Percentiles rank a stretch among this genome's conserved stretches.
Conservation (phyloP, 92 coral and sea anemone species). For the Hydrozoanthus gracilis region DNA sequence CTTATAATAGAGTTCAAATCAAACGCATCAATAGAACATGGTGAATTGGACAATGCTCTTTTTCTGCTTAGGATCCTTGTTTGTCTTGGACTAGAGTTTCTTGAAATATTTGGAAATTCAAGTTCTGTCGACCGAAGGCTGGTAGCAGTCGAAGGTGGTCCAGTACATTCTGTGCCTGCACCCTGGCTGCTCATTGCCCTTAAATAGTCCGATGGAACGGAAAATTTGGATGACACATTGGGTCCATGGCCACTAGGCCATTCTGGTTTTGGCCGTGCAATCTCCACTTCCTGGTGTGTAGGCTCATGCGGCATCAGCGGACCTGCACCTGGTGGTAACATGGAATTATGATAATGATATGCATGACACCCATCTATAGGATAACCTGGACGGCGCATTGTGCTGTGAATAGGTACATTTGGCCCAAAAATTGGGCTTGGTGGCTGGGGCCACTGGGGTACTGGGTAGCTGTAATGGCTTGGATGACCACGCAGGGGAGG, state of each 20-base stretch:
- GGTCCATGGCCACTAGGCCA: conserved; percentile 85
- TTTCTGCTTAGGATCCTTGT: conserved; percentile 86
- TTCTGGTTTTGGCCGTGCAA: conserved; percentile 97
- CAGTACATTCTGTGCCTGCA: conserved; percentile 74
- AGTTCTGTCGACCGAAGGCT: conserved; percentile 89
- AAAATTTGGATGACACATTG: conserved; percentile 70
- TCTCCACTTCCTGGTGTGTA: conserved; percentile 69
- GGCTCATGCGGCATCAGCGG: conserved; percentile 49
- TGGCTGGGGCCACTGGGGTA: conserved; percentile 79
- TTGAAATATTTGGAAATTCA: conserved; percentile 77
- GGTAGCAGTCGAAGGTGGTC: conserved; percentile 98
- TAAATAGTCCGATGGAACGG: conserved; percentile 78
- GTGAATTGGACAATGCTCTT: conserved; percentile 88
- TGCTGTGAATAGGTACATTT: conserved; percentile 53
- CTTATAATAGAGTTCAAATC: conserved; percentile 93
- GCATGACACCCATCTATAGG: conserved; percentile 60
- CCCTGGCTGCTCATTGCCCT: conserved; percentile 74
- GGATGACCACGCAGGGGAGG: conserved; percentile 59
- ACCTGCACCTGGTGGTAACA: conserved; percentile 45
- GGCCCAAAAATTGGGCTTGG: conserved; percentile 68
- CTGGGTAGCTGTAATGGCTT: conserved; percentile 66
- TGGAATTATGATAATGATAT: conserved; percentile 43
- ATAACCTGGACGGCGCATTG: conserved; percentile 54
- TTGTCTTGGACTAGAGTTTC: conserved; percentile 81
- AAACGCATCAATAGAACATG: conserved; percentile 95